Percentiles rank a stretch among this genome's conserved stretches.
These are phyloP conservation scores for Panthera leo DNA, from an alignment of 2,113 vertebrate species.

Conservation along the genomic window DNA sequence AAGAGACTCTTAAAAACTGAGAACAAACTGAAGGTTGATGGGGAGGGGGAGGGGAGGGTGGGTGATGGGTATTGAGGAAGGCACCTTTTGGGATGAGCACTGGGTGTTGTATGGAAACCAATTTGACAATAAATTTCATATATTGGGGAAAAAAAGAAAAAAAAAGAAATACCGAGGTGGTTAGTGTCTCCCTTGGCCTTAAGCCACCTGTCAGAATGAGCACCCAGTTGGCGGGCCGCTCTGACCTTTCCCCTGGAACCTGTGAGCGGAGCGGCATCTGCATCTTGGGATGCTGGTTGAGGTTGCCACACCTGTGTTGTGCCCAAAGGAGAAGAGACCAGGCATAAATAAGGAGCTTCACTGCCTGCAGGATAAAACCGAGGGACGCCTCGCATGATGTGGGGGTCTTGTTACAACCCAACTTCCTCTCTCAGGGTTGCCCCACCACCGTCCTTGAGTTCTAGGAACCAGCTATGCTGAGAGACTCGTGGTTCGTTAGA, in stretches of 20 bases:
- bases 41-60: too few species aligned
- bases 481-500: not conserved
- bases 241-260: not conserved
- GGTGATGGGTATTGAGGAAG: too few species aligned
- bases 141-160: too few species aligned
- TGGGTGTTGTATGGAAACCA: too few species aligned
- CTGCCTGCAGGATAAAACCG: not conserved
- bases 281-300: not conserved
- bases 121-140: too few species aligned
- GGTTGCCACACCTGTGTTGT: not conserved
- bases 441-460: not conserved
- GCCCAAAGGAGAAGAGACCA: not conserved
- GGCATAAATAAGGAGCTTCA: not conserved
- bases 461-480: not conserved
- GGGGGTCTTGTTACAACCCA: not conserved
- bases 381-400: accelerated
- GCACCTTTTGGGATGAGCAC: too few species aligned
- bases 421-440: not conserved
- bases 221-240: not conserved
- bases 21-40: too few species aligned
- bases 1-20: too few species aligned
- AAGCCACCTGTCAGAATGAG: not conserved
- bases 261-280: not conserved
- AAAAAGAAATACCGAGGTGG: not conserved
- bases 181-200: not conserved